Base-by-base conservation (phyloP, 2,797 vertebrate genomes). In the Hypotaenidia philippensis region DNA sequence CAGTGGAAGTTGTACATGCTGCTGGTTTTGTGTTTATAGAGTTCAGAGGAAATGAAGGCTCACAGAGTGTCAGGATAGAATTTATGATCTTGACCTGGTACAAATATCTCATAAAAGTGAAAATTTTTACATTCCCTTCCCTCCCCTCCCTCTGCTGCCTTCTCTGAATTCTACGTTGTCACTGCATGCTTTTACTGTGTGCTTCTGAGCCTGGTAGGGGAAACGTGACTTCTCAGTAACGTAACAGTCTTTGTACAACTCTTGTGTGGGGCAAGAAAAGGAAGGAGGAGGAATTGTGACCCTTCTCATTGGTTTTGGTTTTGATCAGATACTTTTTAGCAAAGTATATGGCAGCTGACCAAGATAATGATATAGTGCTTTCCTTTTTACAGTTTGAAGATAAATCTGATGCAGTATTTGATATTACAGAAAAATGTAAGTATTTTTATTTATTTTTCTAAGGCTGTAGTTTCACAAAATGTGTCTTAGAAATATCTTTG, bases 371-470 rank as follows among this genome's bases (percentile, higher is more conserved):
- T 90, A 32, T 26, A 77, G 80, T 97, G 91, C 83, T 96, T 95
- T 95, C 91, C 96, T 98, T 96, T 94, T 94, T 96, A 65, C 97
- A 98, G 98, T 98, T 98, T 96, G 98, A 98, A 96, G 97, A 98
- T 96, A 98, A 98, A 97, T 96, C 97, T 97, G 98, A 97, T 97
- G 97, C 96, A 26, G 97, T 98, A 94, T 98, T 98, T 97, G 97
- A 97, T 97, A 97, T 98, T 97, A 90, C 97, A 97, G 98, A 98
- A 92, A 97, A 98, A 97, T 97, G 98, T 98, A 98, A 98, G 98
- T 97, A 97, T 89, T 75, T 85, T 72, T 94, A 5, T 96, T 97
- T 94, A 64, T 90, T 93, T 90, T 57, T 56, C 14, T 76, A 83
- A 94, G 87, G 63, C 45, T 60, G 23, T 87, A 77, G 41, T 84